These are phyloP conservation scores for Callospermophilus lateralis DNA, from an alignment of 2,113 vertebrate genomes.

Conservation along the genomic window DNA sequence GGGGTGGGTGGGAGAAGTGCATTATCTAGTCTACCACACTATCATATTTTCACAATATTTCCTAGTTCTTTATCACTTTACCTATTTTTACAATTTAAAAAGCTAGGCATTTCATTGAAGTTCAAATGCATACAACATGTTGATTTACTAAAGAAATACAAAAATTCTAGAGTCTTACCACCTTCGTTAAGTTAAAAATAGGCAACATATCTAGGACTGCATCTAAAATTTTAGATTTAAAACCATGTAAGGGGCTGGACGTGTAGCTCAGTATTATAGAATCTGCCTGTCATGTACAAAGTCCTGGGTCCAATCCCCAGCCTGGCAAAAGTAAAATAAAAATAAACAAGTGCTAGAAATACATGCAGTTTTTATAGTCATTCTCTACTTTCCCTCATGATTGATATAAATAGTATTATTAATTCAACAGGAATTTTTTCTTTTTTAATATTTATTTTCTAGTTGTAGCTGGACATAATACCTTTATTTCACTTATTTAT, in stretches of 20 bases:
- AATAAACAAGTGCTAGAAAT: conserved; percentile 8
- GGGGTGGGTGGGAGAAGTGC: too few relatives aligned
- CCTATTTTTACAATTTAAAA: background rate
- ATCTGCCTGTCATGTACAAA: too few relatives aligned
- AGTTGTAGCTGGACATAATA: too few relatives aligned
- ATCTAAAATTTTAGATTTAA: conserved; percentile 37
- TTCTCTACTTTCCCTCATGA: background rate
- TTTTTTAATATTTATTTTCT: too few relatives aligned
- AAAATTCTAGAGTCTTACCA: background rate
- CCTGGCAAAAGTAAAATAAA: too few relatives aligned
- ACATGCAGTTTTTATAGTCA: background rate
- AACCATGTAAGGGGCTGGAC: background rate
- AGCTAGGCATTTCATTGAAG: background rate
- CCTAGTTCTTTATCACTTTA: background rate
- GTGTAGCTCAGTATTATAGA: background rate
- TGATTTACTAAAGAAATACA: conserved; percentile 17
- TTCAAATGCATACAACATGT: background rate
- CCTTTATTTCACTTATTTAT: too few relatives aligned
- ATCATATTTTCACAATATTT: background rate
- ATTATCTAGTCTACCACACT: too few relatives aligned
- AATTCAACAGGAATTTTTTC: too few relatives aligned
- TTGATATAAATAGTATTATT: background rate
- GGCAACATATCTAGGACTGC: background rate
- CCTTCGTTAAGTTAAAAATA: background rate
- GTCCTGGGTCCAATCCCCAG: too few relatives aligned